Evolutionary conservation across 2,888 invertebrate species (phyloP), one percentile per base, ranked within the genome.

Genomic region (Sphecodes monilicornis): DNA sequence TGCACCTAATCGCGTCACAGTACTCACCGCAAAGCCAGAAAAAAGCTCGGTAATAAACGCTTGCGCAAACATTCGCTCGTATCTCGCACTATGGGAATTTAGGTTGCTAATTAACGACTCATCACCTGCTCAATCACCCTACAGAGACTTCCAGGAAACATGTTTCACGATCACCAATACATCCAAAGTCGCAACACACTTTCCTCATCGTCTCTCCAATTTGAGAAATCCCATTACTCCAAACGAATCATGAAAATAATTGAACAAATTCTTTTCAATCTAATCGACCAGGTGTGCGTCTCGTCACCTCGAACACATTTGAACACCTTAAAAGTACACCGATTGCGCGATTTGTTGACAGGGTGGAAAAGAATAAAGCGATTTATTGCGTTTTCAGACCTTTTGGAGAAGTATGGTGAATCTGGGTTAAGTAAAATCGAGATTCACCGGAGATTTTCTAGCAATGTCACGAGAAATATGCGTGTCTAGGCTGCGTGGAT

Each of bases 391-490:
- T n/a, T 3, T n/a, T 3, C 22, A 10, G 66, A 22, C 3, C 22
- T 11, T 36, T 39, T n/a, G 10, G 10, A 29, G 16, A 29, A 18
- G 16, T 8, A 4, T 18, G n/a, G 18, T 4, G 57, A 70, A 32
- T 10, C 43, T n/a, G 13, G 32, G 46, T 70, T 70, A 18, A 29
- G 70, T 22, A 70, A 43, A 18, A n/a, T 22, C 29, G 29, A 43
- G 70, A 70, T 22, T 32, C 70, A 11, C 0, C 32, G 16, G 41
- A 43, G 69, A 70, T 70, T 18, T 70, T 70, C 43, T 11, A 70
- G 70, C 70, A 22, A 32, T 29, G 46, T 29, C 43, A 46, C 41
- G 70, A 29, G 70, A 70, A 29, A 46, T 70, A 46, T 18, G 46
- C 46, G 70, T 70, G 43, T 70, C 8, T 29, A 29, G 46, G 10